Percentiles rank a stretch among this genome's conserved stretches.
Conservation (phyloP, 2,113 vertebrate species). For the Ciconia maguari region DNA sequence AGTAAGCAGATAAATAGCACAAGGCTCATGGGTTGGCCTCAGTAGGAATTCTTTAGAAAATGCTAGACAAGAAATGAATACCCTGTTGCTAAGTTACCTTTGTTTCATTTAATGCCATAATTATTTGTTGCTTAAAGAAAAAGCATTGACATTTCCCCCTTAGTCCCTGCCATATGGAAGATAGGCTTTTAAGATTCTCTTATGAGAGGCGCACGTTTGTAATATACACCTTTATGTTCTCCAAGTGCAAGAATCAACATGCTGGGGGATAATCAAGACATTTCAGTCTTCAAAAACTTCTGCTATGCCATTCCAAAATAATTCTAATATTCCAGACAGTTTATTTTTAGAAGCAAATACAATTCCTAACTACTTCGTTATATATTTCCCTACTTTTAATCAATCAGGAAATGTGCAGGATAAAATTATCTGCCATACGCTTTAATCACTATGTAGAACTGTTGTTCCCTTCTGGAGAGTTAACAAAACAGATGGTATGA, state of each 20-base stretch:
- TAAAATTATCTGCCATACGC: not conserved
- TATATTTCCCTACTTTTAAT: slow-evolving; percentile 17
- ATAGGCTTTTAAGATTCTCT: slow-evolving; percentile 38
- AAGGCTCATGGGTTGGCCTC: not conserved
- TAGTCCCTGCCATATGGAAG: slow-evolving; percentile 34
- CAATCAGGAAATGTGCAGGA: not conserved
- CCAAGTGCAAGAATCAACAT: not conserved
- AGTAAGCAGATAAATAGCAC: not conserved
- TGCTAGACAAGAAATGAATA: slow-evolving; percentile 4
- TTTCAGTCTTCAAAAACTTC: slow-evolving; percentile 1
- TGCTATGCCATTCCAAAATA: not conserved
- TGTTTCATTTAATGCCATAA: slow-evolving; percentile 49
- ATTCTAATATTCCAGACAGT: not conserved
- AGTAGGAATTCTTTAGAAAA: slow-evolving; percentile 31
- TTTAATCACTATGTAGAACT: slow-evolving; percentile 20
- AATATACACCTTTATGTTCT: slow-evolving; percentile 20
- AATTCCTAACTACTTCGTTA: not conserved
- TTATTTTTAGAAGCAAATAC: not conserved
- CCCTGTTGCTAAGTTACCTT: slow-evolving; percentile 59
- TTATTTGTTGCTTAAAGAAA: slow-evolving; percentile 49
- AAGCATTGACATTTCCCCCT: slow-evolving; percentile 27
- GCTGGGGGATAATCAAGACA: not conserved
- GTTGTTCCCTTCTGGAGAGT: slow-evolving; percentile 28
- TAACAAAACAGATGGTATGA: slow-evolving; percentile 42
- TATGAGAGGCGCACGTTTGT: not conserved